phyloP scores from a whole-genome alignment of 2,888 invertebrate genomes.

The Lydus trimaculatus region DNA sequence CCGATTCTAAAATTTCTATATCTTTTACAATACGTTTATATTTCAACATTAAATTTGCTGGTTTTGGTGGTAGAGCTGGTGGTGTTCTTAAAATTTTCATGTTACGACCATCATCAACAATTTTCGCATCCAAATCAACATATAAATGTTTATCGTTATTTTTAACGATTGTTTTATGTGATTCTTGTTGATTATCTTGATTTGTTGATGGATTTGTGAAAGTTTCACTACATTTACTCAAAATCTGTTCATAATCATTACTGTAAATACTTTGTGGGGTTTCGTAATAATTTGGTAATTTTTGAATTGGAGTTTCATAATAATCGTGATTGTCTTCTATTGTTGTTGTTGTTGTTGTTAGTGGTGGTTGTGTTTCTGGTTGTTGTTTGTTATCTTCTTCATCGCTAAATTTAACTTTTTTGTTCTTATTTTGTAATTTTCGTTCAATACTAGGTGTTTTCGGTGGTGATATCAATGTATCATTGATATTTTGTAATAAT shows the following conservation, averaged over 20 bases:
- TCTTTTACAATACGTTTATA: constrained; percentile 60
- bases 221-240: constrained; percentile 62
- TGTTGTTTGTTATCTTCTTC: constrained; percentile 47
- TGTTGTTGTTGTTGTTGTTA: constrained; percentile 24
- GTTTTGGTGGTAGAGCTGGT: constrained; percentile 81
- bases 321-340: constrained; percentile 46
- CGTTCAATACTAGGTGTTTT: constrained; percentile 58
- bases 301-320: constrained; percentile 60
- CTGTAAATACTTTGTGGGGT: constrained; percentile 76
- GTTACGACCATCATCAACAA: constrained; percentile 46
- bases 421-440: constrained; percentile 49
- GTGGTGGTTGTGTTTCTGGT: neutral
- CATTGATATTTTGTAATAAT: constrained; percentile 74
- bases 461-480: constrained; percentile 57
- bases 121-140: constrained; percentile 67
- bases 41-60: constrained; percentile 74
- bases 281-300: constrained; percentile 66
- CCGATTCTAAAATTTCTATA: constrained; percentile 57
- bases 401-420: constrained; percentile 59
- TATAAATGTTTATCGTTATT: constrained; percentile 68
- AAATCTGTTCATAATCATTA: constrained; percentile 77
- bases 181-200: neutral
- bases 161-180: constrained; percentile 61
- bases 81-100: constrained; percentile 71
- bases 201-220: constrained; percentile 33